These are phyloP conservation scores for Agrilus cyanescens DNA, from an alignment of 2,888 invertebrate species.

Conservation along the genomic window DNA sequence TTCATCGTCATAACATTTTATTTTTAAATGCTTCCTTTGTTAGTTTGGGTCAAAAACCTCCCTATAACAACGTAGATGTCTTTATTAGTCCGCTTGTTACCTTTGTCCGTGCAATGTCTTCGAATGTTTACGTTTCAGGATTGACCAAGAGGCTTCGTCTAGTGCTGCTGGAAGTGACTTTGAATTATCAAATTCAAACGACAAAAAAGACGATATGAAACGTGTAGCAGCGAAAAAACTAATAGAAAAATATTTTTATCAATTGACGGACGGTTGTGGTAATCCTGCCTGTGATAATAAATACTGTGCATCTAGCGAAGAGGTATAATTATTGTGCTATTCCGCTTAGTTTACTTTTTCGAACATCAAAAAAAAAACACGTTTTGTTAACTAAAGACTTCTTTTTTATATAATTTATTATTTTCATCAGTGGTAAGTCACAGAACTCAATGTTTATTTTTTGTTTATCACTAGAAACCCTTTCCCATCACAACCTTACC, in stretches of 20 bases:
- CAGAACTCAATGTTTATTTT: no score
- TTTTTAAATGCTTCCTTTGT: slow-evolving; percentile 16
- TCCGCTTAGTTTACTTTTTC: neutral
- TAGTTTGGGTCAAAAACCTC: slow-evolving; percentile 8
- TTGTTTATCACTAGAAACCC: no score
- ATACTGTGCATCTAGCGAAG: slow-evolving; percentile 82
- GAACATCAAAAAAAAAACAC: neutral
- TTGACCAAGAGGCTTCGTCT: slow-evolving; percentile 35
- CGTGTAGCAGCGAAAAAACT: slow-evolving; percentile 69
- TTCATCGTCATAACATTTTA: slow-evolving; percentile 2
- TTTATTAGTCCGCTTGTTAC: slow-evolving; percentile 6
- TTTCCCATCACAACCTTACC: no score
- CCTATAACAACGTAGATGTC: slow-evolving; percentile 3
- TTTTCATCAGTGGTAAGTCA: no score
- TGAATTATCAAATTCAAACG: slow-evolving; percentile 20
- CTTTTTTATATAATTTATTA: no score
- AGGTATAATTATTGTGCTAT: slow-evolving; percentile 41
- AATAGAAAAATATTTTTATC: slow-evolving; percentile 87
- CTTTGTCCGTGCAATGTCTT: slow-evolving; percentile 3
- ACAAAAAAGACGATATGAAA: slow-evolving; percentile 55
- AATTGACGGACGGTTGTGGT: slow-evolving; percentile 85
- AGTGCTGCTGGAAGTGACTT: slow-evolving; percentile 22
- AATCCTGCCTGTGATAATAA: slow-evolving; percentile 76
- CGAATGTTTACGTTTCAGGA: slow-evolving; percentile 21
- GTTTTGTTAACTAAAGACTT: no score